Evolutionary conservation across 2,113 vertebrate species (phyloP), one percentile per base, ranked within the genome.

Genomic region (Caretta caretta): DNA sequence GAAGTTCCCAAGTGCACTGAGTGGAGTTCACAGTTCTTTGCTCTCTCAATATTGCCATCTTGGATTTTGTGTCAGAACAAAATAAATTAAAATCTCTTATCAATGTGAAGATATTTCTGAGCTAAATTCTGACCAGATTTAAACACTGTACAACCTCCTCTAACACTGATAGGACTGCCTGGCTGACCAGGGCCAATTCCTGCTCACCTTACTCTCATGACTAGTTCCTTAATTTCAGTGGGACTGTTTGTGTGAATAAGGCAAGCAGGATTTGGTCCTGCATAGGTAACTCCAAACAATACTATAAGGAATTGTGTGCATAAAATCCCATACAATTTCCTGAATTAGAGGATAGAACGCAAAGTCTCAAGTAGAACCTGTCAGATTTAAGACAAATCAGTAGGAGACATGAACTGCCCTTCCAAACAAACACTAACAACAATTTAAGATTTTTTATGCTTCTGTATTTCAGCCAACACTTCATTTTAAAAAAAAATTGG

Each of bases 1-100:
- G 86, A 85, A 57, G 69, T 90, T 97, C 96, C 94, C 94, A 93
- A 97, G 87, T 46, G 82, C 93, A 90, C 38, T 4, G 83, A 96
- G 80, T 51, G 20, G 84, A 93, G 80, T 80, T 87, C 92, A 94
- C 75, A 97, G 62, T 84, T 78, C 81, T 91, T n/a, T 86, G 80
- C 81, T 69, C n/a, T 79, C 80, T 94, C 38, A 85, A 59, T 94
- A 94, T 51, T 86, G 48, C 54, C 56, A 91, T 86, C 10, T 11
- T 88, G 49, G 51, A 88, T 90, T 97, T 88, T 89, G 42, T 69
- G 75, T 80, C 35, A 87, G 94, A 93, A 87, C 1, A 5, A 46
- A 78, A 27, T 48, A 49, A 76, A 87, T 54, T 79, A 92, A 94
- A 97, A 83, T 85, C 27, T 76, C 84, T 82, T 88, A 88, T 80